Base-by-base conservation (phyloP, 1,140 invertebrate species). In the Drosophila aff. region DNA sequence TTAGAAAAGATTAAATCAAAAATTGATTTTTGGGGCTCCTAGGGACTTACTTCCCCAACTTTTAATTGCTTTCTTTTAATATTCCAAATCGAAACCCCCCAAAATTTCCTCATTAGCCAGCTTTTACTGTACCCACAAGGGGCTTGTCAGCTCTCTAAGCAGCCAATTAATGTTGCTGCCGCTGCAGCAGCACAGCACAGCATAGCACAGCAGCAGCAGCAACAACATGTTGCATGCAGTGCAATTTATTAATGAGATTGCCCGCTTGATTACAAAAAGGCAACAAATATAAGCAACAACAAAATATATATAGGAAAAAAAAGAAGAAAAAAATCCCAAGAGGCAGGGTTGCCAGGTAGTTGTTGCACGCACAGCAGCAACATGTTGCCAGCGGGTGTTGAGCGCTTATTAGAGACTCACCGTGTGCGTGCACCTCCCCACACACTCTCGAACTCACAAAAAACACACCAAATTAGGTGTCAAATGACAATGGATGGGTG, bases 191-290 rank as follows among this genome's bases (percentile, higher is more conserved):
- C 60, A 52, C 44, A 18, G 38, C 67, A 15, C 36, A 40, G 65
- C n/a, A n/a, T n/a, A n/a, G n/a, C 64, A 69, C 82, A 66, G 44
- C 31, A 47, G 66, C 61, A 58, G 58, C 82, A 66, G 44, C 68
- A 61, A 66, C 76, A 76, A 81, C 82, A 82, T 87, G 83, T 87
- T 87, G 83, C 90, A 92, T 91, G 85, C 82, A 75, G 90, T 58
- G 90, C 90, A 86, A 92, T 91, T 91, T 92, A 92, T 92, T 92
- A 92, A 92, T 92, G 90, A 92, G 90, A 91, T 90, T 91, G 90
- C 90, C 76, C 69, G 67, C 72, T 91, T 91, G 90, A 92, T 92
- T 92, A 77, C 76, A 83, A 82, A 81, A 77, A 74, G 68, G 55
- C 71, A 58, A 73, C 46, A 63, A 63, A 33, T 26, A 55, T 28